Base-by-base conservation (phyloP, 1,140 invertebrate genomes). In the Lithobius niger region DNA sequence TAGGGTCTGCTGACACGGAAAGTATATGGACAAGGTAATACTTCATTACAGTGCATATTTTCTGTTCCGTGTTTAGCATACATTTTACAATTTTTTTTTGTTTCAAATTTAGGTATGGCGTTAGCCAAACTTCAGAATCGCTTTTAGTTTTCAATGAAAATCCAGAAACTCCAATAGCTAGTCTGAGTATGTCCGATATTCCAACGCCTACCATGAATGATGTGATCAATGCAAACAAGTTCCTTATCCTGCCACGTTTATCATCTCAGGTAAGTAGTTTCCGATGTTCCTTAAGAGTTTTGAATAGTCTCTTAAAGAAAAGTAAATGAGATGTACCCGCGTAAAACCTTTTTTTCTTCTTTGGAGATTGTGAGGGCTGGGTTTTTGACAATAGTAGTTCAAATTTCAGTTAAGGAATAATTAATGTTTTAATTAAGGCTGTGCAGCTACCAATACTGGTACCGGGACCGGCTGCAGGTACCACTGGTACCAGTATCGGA, bases 101-200 rank as follows among this genome's bases (percentile, higher is more conserved):
- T 50, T 24, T 50, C 27, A 54, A 19, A 26, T 56, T 71, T 1
- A 79, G 79, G 21, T 91, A 82, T 68, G 82, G 84, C 66, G 79
- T 91, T 18, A 79, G 84, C 43, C 67, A 75, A 15, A 82, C 83
- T 62, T 78, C 86, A 67, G 90, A 96, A 65, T 88, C 84, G 1
- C 75, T 97, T 54, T 74, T 95, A 49, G 71, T 97, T 45, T 91
- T 97, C 66, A 93, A 96, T 71, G 93, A 97, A 70, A 86, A 92
- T 68, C 76, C 76, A 2, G 73, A 78, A 10, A 76, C 80, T 52
- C 86, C 92, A 1, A 82, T 86, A 52, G 91, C 89, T 26, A 87
- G 84, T 53, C 77, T 95, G 42, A 77, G 82, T 55, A 91, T 92
- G 81, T 75, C 82, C 28, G 87, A 92, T 67, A 88, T 94, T 64